Percentiles rank a stretch among this genome's conserved stretches.
Evolutionary conservation across 1,140 invertebrate genomes (phyloP).

Genomic region (Ceratina australensis): DNA sequence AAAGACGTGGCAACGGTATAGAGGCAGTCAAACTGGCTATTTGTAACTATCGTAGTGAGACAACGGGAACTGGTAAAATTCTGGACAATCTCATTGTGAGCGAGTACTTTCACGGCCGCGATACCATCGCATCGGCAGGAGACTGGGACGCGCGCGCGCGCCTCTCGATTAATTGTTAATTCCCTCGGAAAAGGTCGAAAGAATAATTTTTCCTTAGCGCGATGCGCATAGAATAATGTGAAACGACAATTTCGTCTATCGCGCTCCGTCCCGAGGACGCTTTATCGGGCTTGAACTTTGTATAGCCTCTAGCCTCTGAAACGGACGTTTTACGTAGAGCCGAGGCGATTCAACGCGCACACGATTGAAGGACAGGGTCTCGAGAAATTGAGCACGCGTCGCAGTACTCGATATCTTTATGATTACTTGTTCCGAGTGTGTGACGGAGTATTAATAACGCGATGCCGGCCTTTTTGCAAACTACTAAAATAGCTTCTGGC

Average conservation of each 20-base stretch:
- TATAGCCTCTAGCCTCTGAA: background rate
- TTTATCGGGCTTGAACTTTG: constrained; percentile 10
- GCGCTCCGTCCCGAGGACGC: background rate
- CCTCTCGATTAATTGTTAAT: constrained; percentile 13
- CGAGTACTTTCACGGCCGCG: constrained; percentile 42
- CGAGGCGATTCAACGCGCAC: background rate
- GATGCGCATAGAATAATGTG: background rate
- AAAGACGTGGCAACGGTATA: constrained; percentile 27
- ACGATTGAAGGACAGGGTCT: background rate
- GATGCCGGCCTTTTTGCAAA: constrained; percentile 31
- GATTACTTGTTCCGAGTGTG: constrained; percentile 3
- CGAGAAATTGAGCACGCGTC: background rate
- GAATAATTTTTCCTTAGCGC: background rate
- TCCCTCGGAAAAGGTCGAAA: constrained; percentile 7
- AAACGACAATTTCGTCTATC: background rate
- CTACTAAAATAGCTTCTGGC: constrained; percentile 35
- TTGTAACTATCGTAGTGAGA: constrained; percentile 37
- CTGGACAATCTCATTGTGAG: background rate
- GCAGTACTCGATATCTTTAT: constrained; percentile 20
- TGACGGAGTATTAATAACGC: constrained; percentile 47
- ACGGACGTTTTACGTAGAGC: background rate
- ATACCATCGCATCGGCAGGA: background rate
- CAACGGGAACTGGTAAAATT: constrained; percentile 33
- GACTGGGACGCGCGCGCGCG: background rate
- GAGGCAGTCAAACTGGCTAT: constrained; percentile 4